Evolutionary conservation across 2,797 vertebrate genomes (phyloP), one percentile per base, ranked within the genome.

Genomic region (Coregonus suidteri): DNA sequence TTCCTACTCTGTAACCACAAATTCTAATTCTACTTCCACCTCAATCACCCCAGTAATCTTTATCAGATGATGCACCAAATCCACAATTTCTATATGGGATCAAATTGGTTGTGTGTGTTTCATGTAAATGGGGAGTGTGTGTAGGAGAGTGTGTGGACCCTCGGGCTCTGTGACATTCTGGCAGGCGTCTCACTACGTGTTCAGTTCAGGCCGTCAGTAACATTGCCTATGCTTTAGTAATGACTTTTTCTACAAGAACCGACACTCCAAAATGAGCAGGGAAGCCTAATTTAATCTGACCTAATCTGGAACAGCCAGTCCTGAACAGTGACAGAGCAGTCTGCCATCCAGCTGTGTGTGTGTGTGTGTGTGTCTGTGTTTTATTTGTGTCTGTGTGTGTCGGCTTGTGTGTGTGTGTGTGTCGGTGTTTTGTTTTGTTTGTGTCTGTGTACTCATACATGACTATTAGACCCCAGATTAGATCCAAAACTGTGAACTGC

Each of bases 251-350:
- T 89, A 94, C 85, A 81, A 90, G 88, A 91, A 91, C 87, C 37
- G 91, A 94, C 93, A 93, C 90, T 92, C 93, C 90, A 92, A 93
- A 93, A 84, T 56, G 85, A 90, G 86, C 87, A 77, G 82, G 86
- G 83, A 85, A 89, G 84, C 85, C 90, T 91, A 93, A 94, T 93
- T 94, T 92, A 94, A 93, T 92, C 91, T 93, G 93, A 94, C 91
- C 93, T 94, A 92, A 95, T 94, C 88, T 90, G 87, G 81, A 90
- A 88, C 84, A 86, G 83, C 73, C 35, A 65, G 73, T 47, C n/a
- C 18, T 69, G 82, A 76, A 80, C 78, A 77, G 53, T 78, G 85
- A 82, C 81, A 81, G 73, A 71, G 74, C 84, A 77, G 88, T 88
- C 91, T 93, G 93, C 91, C 88, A 90, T 89, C 89, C 91, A 94